Evolutionary conservation across 2,113 vertebrate species (phyloP).

Genomic region (Austrofundulus limnaeus): DNA sequence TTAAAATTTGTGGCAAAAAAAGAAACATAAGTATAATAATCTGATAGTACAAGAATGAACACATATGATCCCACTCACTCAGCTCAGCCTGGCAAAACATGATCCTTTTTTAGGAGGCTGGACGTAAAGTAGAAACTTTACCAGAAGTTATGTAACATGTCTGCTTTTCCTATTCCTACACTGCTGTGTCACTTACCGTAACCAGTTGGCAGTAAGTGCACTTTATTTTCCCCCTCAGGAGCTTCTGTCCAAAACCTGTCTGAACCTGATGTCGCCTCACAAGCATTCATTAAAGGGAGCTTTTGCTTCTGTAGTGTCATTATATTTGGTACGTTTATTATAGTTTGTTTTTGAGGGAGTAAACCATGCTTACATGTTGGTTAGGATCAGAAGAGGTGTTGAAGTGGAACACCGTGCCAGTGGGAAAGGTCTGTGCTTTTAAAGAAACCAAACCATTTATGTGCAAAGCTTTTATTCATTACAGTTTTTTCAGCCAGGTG

Average conservation of each 20-base stretch:
- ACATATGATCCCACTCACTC: too few species aligned
- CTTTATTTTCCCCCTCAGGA: constrained; percentile 25
- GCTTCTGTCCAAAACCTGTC: constrained; percentile 45
- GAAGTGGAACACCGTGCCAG: constrained; percentile 22
- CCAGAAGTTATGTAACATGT: constrained; percentile 74
- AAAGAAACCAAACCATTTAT: constrained; percentile 8
- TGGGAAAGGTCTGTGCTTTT: constrained; percentile 19
- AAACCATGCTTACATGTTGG: constrained; percentile 27
- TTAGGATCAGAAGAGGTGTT: constrained; percentile 37
- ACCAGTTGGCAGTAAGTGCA: constrained; percentile 54
- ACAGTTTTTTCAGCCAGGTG: constrained; percentile 47
- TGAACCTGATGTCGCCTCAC: constrained; percentile 45
- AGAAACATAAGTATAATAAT: neutral
- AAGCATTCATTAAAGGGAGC: constrained; percentile 32
- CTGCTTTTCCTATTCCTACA: constrained; percentile 63
- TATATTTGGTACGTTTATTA: constrained; percentile 41
- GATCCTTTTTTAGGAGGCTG: constrained; percentile 45
- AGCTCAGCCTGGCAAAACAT: too few species aligned
- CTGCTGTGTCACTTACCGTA: constrained; percentile 73
- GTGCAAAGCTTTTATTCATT: constrained; percentile 22
- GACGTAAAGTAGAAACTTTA: constrained; percentile 57
- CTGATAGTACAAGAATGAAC: too few species aligned
- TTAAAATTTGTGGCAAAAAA: neutral
- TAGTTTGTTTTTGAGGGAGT: constrained; percentile 6
- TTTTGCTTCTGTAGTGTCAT: constrained; percentile 36